A percentile compares a stretch with the other conserved stretches of the same genome.
These are phyloP conservation scores for Mythimna lalbum DNA, from an alignment of 2,888 invertebrate genomes.

Conservation along the genomic window DNA sequence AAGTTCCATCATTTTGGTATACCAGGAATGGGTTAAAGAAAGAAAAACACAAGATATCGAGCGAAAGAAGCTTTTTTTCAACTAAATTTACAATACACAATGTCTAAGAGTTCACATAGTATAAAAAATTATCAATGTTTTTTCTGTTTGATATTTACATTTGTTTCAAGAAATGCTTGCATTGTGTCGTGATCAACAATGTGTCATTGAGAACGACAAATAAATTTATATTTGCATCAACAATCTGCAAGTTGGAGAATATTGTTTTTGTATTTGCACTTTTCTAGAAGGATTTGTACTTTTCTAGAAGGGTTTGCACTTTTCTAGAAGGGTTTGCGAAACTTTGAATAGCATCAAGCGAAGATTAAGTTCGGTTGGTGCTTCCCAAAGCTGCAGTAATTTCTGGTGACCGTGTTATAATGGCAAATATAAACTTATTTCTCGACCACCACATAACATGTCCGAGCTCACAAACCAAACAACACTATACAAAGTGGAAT, in stretches of 20 bases:
- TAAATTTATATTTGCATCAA: constrained; percentile 51
- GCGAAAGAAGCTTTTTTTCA: constrained; percentile 89
- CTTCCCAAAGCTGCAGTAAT: neutral
- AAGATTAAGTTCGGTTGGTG: constrained; percentile 2
- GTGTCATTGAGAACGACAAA: constrained; percentile 56
- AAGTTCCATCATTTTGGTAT: neutral
- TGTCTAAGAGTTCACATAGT: constrained; percentile 79
- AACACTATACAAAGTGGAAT: constrained; percentile 61
- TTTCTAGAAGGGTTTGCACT: no score
- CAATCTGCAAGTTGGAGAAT: constrained; percentile 23
- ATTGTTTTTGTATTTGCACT: constrained; percentile 37
- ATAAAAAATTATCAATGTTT: constrained; percentile 76
- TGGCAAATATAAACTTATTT: constrained; percentile 33
- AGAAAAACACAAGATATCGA: constrained; percentile 79
- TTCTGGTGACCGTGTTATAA: neutral
- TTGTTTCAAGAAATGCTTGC: constrained; percentile 56
- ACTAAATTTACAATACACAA: constrained; percentile 86
- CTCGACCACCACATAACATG: constrained; percentile 23
- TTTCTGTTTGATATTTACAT: constrained; percentile 78
- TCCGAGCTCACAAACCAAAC: constrained; percentile 47
- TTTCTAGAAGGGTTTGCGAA: constrained; percentile 5
- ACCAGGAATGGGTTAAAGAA: constrained; percentile 61
- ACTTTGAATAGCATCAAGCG: constrained; percentile 4
- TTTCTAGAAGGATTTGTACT: constrained; percentile 12
- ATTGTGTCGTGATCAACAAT: constrained; percentile 55